Base-by-base conservation (phyloP, 2,113 vertebrate genomes). In the Macquaria australasica region DNA sequence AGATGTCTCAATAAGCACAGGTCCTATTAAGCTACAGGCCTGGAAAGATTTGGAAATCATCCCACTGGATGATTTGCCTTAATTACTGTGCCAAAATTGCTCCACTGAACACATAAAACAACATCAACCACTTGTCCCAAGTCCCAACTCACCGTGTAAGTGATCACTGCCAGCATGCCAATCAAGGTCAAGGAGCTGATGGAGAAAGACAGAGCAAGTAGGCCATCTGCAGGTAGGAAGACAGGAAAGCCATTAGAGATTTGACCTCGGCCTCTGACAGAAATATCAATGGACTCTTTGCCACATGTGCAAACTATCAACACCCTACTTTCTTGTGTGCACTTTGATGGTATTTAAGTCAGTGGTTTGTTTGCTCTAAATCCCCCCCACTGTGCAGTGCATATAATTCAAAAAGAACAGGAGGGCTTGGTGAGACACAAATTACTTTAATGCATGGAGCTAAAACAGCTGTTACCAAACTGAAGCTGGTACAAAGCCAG, bases 101-200 rank as follows among this genome's bases (percentile, higher is more conserved):
- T 73, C 79, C 73, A 72, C 10, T 83, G 48, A 89, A 82, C 71
- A 80, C 66, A 85, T 79, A 56, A 74, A 63, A 87, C 56, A 73
- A 53, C 76, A 86, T 79, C 41, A 77, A 76, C 78, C 39, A 71
- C 69, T 81, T 77, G 73, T 79, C 34, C 45, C 34, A 10, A 60
- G 72, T 82, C 77, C 87, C 79, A 77, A 97, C 98, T 98, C 96
- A 99, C 98, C 70, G 98, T 99, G 91, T 99, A 99, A 80, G 97
- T 99, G 95, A 99, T 97, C 84, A 98, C 97, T 91, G 98, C 98
- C 96, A 99, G 89, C 98, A 99, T 99, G 92, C 98, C 98, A 92
- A 99, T 97, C 96, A 99, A 96, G 89, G 98, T 99, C 95, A 99
- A 93, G 74, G 97, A 96, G 93, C 98, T 99, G 95, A 99, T 98